Conservation (phyloP, 2,113 vertebrate species). For the Hiodon alosoides region DNA sequence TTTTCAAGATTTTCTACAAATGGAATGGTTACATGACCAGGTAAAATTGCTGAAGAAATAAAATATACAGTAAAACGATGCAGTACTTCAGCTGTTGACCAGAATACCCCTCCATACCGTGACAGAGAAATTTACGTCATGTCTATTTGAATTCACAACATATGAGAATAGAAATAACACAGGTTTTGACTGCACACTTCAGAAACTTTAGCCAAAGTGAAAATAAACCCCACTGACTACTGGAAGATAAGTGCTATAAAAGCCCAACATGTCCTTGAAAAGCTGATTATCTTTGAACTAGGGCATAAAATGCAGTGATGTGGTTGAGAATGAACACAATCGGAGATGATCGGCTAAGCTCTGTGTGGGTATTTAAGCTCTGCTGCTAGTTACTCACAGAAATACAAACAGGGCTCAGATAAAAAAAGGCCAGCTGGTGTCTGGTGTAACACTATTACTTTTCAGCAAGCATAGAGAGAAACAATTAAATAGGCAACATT, state of each 20-base stretch:
- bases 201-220: not conserved
- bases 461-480: not conserved
- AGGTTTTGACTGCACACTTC: not conserved
- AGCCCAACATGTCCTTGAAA: conserved; percentile 5
- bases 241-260: conserved; percentile 7
- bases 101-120: too few species aligned
- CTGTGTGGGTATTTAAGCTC: not conserved
- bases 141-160: not conserved
- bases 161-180: not conserved
- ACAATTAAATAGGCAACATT: not conserved
- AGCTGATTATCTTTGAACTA: conserved; percentile 16
- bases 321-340: not conserved
- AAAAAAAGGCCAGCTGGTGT: not conserved
- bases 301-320: not conserved
- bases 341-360: not conserved
- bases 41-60: too few species aligned
- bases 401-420: conserved; percentile 8
- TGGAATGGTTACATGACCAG: too few species aligned
- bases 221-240: not conserved
- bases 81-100: not conserved
- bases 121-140: too few species aligned
- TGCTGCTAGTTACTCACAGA: not conserved
- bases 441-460: conserved; percentile 7
- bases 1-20: too few species aligned
- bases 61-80: not conserved